Evolutionary conservation across 2,797 vertebrate species (phyloP), one percentile per base, ranked within the genome.

Genomic region (Sebastes itinus): DNA sequence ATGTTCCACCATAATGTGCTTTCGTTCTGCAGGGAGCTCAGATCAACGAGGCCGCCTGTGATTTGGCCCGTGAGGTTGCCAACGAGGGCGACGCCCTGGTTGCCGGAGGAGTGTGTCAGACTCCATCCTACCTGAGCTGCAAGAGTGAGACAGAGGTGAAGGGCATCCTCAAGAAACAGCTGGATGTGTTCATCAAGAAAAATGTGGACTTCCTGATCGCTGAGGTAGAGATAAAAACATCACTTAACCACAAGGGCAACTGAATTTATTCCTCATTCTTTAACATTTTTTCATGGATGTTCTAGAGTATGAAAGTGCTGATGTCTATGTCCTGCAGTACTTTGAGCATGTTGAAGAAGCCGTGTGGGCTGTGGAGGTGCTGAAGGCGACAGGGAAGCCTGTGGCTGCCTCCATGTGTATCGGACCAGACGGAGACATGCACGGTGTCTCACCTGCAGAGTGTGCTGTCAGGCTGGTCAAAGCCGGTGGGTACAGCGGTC

Each of bases 311-410:
- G 49, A 68, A 22, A 1, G 11, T 62, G 22, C 2, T 28, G 13
- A 13, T 64, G 52, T 61, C 42, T 42, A 30, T 85, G 61, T 87
- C 61, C 89, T 92, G 85, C 93, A 99, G 98, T 99, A 99, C 92
- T 99, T 98, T 91, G 98, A 99, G 91, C 98, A 99, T 6, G 97
- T 99, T 80, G 98, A 99, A 91, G 98, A 99, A 91, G 98, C 98
- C 0, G 96, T 96, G 81, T 99, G 98, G 98, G 98, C 98, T 25
- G 97, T 99, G 14, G 95, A 99, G 90, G 93, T 94, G 72, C 94
- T 99, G 91, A 99, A 98, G 86, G 90, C 92, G 55, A 97, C 97
- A 2, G 97, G 97, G 25, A 98, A 98, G 64, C 97, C 98, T 2
- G 96, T 99, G 66, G 98, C 97, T 27, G 97, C 95, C 13, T 95